These are phyloP conservation scores for Caenorhabditis sp. DNA, from an alignment of 2,888 invertebrate species.

Conservation along the genomic window DNA sequence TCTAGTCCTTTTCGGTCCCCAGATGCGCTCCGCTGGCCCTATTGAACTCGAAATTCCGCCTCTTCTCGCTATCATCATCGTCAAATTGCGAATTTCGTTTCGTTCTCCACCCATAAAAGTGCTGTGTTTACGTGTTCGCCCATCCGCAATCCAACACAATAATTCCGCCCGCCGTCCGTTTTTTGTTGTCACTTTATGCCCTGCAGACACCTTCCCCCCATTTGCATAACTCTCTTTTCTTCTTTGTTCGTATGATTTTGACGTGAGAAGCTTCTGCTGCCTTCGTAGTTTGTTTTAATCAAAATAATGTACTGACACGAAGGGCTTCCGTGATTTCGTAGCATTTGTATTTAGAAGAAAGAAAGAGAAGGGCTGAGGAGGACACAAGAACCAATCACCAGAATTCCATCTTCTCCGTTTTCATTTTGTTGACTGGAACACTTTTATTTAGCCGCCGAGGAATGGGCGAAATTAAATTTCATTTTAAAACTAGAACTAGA, in stretches of 20 bases:
- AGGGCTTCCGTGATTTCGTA: slow-evolving; percentile 32
- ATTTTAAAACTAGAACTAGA: no score
- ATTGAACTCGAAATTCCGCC: background rate
- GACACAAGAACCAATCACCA: slow-evolving; percentile 2
- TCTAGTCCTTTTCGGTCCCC: background rate
- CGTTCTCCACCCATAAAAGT: background rate
- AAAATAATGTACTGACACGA: slow-evolving; percentile 22
- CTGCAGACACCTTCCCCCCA: slow-evolving; percentile 13
- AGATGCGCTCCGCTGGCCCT: background rate
- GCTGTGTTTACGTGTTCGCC: background rate
- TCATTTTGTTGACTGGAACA: slow-evolving; percentile 21
- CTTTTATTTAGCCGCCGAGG: no score
- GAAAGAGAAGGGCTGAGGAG: background rate
- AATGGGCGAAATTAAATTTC: slow-evolving; percentile 20
- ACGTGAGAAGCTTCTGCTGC: background rate
- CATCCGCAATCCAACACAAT: slow-evolving; percentile 35
- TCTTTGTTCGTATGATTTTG: background rate
- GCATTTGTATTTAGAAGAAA: slow-evolving; percentile 11
- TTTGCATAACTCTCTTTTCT: slow-evolving; percentile 7
- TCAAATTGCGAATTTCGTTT: background rate
- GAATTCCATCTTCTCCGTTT: slow-evolving; percentile 17
- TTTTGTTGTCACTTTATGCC: slow-evolving; percentile 36
- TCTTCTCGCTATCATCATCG: background rate
- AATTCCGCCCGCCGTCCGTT: slow-evolving; percentile 12
- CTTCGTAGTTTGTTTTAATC: slow-evolving; percentile 1